Base-by-base conservation (phyloP, 2,888 invertebrate genomes). In the Tineola bisselliella region DNA sequence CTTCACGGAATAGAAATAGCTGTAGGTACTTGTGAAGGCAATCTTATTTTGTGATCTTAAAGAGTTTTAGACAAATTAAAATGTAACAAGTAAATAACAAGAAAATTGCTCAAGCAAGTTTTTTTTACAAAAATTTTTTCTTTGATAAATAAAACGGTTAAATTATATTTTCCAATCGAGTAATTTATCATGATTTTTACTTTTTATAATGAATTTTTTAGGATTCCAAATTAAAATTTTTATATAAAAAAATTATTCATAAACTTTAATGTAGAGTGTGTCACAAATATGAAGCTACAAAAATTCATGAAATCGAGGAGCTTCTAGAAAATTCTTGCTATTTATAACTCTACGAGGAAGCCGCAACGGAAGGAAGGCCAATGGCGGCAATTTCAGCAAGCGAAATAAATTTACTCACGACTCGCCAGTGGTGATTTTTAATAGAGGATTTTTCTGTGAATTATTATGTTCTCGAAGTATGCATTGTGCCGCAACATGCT, bases 211-310 rank as follows among this genome's bases (percentile, higher is more conserved):
- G n/a, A 38, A 38, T 38, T 12, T 31, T 38, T 38, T 38, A 38
- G 38, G 38, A 10, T 38, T 38, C 2, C 38, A 6, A 38, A 38
- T 2, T 4, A 38, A 38, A 38, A 38, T 38, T n/a, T n/a, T n/a
- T n/a, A n/a, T n/a, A n/a, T n/a, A n/a, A n/a, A n/a, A n/a, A n/a
- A n/a, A 25, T 38, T n/a, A 38, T 38, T 38, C 38, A 38, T n/a
- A 38, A 38, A 12, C 38, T 74, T 76, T 38, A 38, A 38, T n/a
- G 38, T 38, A 38, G 38, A 6, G 77, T 77, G 33, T 74, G 73
- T 75, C 73, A 70, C 70, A 75, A 76, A 78, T 77, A 76, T 77
- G 73, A 74, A 71, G 73, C 74, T 68, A 71, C 75, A 77, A 76
- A 77, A 77, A 77, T 77, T 77, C 76, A 77, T 77, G 73, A 74